Evolutionary conservation across 2,888 invertebrate genomes (phyloP).

Genomic region (Apoda limacodes): DNA sequence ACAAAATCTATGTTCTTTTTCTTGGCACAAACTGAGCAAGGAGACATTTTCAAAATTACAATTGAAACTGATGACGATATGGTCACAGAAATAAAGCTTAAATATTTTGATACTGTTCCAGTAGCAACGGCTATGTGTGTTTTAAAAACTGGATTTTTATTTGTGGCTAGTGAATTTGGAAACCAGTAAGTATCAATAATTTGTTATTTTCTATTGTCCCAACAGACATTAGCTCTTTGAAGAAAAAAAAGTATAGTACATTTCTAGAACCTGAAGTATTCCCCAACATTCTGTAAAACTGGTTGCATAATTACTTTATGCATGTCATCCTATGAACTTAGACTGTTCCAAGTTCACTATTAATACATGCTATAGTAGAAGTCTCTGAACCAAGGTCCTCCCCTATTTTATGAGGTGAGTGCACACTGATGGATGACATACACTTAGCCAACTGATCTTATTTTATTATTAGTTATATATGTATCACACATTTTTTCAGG

Average conservation of each 20-base stretch:
- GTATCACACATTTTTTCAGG: too few relatives aligned
- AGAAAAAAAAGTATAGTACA: too few relatives aligned
- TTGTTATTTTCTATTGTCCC: conserved; percentile 4
- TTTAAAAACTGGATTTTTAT: conserved; percentile 97
- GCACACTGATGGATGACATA: conserved; percentile 71
- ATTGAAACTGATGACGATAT: conserved; percentile 97
- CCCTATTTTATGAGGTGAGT: conserved; percentile 56
- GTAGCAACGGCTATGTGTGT: conserved; percentile 98
- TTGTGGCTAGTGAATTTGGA: conserved; percentile 98
- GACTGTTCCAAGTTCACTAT: conserved; percentile 31
- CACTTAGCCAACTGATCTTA: conserved; percentile 26
- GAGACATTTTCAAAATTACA: conserved; percentile 92
- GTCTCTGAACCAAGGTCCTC: conserved; percentile 75
- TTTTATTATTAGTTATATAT: not conserved
- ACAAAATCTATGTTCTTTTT: conserved; percentile 99
- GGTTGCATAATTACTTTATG: conserved; percentile 20
- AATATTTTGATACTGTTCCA: conserved; percentile 99
- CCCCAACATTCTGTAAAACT: too few relatives aligned
- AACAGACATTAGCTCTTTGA: too few relatives aligned
- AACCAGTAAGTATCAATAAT: conserved; percentile 89
- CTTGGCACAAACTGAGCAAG: conserved; percentile 97
- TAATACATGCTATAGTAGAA: conserved; percentile 49
- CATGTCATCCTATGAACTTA: conserved; percentile 34
- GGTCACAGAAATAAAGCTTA: conserved; percentile 98
- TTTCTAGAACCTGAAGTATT: too few relatives aligned